Percentiles rank a stretch among this genome's conserved stretches.
phyloP scores from a whole-genome alignment of 2,797 vertebrate species.

The Graptemys geographica region DNA sequence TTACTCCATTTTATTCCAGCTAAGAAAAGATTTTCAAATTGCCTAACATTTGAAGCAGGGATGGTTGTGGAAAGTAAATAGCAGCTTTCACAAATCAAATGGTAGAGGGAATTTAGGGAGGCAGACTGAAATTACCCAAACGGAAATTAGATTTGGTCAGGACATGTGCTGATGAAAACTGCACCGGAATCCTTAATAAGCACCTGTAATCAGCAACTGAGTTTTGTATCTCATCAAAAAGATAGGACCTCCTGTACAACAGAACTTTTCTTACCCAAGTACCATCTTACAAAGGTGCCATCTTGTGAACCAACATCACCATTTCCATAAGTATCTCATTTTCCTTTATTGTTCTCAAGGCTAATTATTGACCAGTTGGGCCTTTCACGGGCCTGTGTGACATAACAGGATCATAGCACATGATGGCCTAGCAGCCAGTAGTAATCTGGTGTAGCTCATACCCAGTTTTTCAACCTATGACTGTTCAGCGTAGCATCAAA shows the following conservation, averaged over 20 bases:
- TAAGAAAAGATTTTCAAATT: neutral
- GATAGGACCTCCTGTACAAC: rapidly evolving
- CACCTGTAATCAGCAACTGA: rapidly evolving
- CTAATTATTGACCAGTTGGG: neutral
- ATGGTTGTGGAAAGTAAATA: neutral
- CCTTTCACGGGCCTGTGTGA: neutral
- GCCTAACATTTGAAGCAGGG: neutral
- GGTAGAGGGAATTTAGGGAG: neutral
- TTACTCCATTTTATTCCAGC: neutral
- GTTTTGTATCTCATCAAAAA: neutral
- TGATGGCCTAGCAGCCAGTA: neutral
- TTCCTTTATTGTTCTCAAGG: neutral
- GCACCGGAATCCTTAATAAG: neutral
- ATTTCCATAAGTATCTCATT: neutral
- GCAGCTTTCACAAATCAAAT: neutral
- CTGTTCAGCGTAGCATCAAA: neutral
- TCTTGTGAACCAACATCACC: neutral
- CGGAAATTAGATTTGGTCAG: neutral
- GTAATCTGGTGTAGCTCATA: neutral
- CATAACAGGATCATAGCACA: neutral
- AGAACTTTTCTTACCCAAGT: neutral
- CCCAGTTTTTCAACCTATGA: neutral
- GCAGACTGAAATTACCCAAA: neutral
- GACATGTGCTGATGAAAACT: neutral
- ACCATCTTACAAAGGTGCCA: rapidly evolving